phyloP scores from a whole-genome alignment of 2,888 invertebrate genomes.

The Myopa testacea region DNA sequence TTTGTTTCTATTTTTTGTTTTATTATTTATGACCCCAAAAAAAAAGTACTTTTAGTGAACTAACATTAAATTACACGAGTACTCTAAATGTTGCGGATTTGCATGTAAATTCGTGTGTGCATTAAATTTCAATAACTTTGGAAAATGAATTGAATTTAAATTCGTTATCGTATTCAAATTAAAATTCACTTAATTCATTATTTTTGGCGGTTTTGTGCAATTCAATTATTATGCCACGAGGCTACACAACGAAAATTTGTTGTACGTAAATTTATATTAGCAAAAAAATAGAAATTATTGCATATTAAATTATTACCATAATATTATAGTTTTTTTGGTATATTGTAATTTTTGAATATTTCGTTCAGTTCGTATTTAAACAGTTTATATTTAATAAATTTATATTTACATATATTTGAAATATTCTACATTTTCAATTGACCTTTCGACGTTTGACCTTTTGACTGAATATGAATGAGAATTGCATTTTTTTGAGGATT shows the following conservation, averaged over 20 bases:
- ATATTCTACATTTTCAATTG: not conserved
- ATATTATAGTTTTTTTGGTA: no score
- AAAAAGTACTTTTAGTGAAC: not conserved
- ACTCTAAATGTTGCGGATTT: not conserved
- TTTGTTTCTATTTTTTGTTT: not conserved
- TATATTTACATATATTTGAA: not conserved
- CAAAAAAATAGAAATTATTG: not conserved
- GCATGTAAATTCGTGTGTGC: not conserved
- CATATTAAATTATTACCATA: no score
- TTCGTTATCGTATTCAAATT: not conserved
- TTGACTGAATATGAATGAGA: no score
- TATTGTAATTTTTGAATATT: not conserved
- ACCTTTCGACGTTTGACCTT: no score
- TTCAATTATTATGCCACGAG: not conserved
- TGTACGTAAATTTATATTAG: not conserved
- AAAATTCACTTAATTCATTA: not conserved
- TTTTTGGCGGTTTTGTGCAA: not conserved
- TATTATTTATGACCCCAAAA: not conserved
- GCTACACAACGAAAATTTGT: not conserved
- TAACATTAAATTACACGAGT: not conserved
- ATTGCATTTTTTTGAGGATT: no score
- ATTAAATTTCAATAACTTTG: no score
- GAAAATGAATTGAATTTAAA: not conserved
- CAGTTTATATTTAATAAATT: not conserved
- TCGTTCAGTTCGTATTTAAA: no score